Evolutionary conservation across 2,113 vertebrate species (phyloP).

Genomic region (Calyptommatus sinebrachiatus): DNA sequence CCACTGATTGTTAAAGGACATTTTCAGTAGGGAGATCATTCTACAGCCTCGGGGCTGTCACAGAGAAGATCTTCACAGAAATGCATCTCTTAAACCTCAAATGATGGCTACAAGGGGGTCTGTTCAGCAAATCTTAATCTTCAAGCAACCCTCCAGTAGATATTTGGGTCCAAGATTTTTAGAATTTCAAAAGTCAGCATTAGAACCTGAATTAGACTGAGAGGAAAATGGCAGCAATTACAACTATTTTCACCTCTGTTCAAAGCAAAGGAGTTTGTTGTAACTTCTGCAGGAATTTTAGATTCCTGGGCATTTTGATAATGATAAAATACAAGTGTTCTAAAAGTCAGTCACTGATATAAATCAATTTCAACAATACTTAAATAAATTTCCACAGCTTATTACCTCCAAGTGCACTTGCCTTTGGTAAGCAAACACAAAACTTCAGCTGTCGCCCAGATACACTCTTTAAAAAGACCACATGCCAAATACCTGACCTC

Average conservation of each 20-base stretch:
- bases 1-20: too few species aligned
- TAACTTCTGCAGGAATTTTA: background rate
- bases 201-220: too few species aligned
- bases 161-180: too few species aligned
- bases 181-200: too few species aligned
- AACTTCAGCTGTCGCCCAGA: slow-evolving; percentile 65
- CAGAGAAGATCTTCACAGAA: too few species aligned
- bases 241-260: background rate
- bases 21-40: too few species aligned
- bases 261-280: background rate
- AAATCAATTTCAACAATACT: slow-evolving; percentile 43
- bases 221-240: too few species aligned
- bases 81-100: too few species aligned
- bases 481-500: slow-evolving; percentile 65
- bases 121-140: too few species aligned
- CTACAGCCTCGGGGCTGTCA: too few species aligned
- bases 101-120: too few species aligned
- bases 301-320: background rate
- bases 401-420: slow-evolving; percentile 55
- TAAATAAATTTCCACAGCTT: slow-evolving; percentile 32
- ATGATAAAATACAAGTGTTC: background rate
- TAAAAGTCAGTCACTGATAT: slow-evolving; percentile 18
- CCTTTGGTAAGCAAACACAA: slow-evolving; percentile 48
- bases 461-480: slow-evolving; percentile 59
- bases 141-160: too few species aligned